phyloP scores from a whole-genome alignment of 2,888 invertebrate genomes.

The Eilema depressum region DNA sequence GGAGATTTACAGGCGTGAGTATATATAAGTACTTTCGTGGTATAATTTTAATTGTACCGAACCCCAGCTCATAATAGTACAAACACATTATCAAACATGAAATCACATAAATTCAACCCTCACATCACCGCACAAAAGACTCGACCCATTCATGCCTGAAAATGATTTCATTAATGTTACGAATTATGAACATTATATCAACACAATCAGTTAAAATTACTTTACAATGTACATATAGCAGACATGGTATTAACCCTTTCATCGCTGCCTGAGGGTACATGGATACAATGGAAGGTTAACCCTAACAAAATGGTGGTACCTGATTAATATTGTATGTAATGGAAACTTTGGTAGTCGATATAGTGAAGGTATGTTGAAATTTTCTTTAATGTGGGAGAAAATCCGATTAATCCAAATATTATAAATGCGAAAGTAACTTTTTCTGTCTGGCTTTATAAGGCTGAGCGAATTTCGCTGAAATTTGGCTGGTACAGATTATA shows the following conservation, averaged over 20 bases:
- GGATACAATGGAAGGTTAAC: constrained; percentile 31
- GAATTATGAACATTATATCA: constrained; percentile 19
- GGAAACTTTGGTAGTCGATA: constrained; percentile 15
- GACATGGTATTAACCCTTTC: constrained; percentile 33
- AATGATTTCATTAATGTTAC: background rate
- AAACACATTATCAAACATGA: background rate
- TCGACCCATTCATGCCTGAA: background rate
- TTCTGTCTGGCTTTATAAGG: too few species aligned
- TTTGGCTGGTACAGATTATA: too few species aligned
- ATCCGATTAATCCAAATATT: too few species aligned
- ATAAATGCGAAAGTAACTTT: too few species aligned
- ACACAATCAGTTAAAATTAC: constrained; percentile 35
- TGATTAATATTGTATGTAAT: constrained; percentile 26
- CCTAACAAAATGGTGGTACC: constrained; percentile 23
- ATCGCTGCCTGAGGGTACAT: constrained; percentile 21
- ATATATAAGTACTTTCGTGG: background rate
- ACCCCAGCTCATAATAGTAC: background rate
- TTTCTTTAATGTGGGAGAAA: background rate
- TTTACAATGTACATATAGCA: constrained; percentile 28
- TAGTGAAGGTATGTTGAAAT: background rate
- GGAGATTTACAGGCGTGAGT: too few species aligned
- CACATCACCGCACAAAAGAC: background rate
- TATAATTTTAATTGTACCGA: background rate
- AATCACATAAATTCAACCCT: background rate
- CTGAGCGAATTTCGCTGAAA: too few species aligned